phyloP scores from a whole-genome alignment of 2,888 invertebrate genomes.

The Cantharis flavilabris region DNA sequence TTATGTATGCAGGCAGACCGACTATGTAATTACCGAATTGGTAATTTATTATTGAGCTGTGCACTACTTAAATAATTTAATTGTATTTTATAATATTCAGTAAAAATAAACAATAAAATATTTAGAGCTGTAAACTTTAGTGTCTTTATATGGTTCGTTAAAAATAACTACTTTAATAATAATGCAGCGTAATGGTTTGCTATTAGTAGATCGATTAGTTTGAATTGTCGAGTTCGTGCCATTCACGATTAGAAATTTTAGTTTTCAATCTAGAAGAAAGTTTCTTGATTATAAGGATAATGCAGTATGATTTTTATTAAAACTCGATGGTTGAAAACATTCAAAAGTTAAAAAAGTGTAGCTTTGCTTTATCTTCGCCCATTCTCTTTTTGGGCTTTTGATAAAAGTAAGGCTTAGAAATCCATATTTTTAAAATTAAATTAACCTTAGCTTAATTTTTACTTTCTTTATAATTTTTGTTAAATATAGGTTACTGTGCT shows the following conservation, averaged over 20 bases:
- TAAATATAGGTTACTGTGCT: not conserved
- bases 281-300: not conserved
- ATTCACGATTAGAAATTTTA: constrained; percentile 1
- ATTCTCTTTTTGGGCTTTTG: not conserved
- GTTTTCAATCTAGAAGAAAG: not conserved
- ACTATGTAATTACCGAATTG: not conserved
- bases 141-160: not conserved
- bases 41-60: not conserved
- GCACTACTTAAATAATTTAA: not conserved
- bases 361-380: not conserved
- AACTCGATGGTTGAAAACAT: not conserved
- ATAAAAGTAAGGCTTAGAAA: not conserved
- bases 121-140: not conserved
- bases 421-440: not conserved
- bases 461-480: not conserved
- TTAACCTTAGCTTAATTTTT: not conserved
- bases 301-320: not conserved
- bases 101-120: not conserved
- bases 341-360: not conserved
- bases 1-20: not conserved
- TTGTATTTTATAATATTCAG: not conserved
- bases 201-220: not conserved
- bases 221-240: not conserved
- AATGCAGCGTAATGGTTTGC: not conserved
- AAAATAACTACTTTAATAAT: not conserved